Evolutionary conservation across 2,797 vertebrate species (phyloP).

Genomic region (Coregonus ussuriensis): DNA sequence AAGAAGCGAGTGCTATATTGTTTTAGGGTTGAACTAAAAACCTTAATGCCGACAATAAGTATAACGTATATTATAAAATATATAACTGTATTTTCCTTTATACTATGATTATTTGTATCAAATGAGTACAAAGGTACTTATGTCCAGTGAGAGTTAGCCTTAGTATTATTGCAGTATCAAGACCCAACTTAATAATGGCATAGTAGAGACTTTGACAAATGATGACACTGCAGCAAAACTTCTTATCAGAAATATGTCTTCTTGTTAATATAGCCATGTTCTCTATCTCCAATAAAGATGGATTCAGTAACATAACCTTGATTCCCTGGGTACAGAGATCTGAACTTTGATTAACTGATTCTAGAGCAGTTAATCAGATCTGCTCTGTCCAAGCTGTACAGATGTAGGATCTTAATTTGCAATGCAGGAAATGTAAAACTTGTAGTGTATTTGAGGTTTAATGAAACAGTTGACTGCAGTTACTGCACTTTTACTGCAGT

Average conservation of each 20-base stretch:
- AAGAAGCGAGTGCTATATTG: no score
- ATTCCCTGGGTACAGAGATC: not conserved
- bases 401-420: no score
- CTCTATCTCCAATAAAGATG: not conserved
- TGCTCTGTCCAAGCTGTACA: no score
- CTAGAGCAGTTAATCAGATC: no score
- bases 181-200: not conserved
- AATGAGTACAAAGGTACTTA: not conserved
- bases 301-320: not conserved
- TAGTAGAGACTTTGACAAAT: not conserved
- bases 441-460: no score
- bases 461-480: no score
- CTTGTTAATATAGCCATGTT: not conserved
- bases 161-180: not conserved
- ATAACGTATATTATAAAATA: not conserved
- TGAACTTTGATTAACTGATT: not conserved
- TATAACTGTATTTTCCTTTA: not conserved
- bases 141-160: not conserved
- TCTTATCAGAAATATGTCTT: not conserved
- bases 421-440: no score
- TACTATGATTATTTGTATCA: not conserved
- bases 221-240: not conserved
- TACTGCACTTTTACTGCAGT: no score
- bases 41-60: not conserved
- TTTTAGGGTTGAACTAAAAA: not conserved